Evolutionary conservation across 2,797 vertebrate species (phyloP), one percentile per base, ranked within the genome.

Genomic region (Lepus oiostolus): DNA sequence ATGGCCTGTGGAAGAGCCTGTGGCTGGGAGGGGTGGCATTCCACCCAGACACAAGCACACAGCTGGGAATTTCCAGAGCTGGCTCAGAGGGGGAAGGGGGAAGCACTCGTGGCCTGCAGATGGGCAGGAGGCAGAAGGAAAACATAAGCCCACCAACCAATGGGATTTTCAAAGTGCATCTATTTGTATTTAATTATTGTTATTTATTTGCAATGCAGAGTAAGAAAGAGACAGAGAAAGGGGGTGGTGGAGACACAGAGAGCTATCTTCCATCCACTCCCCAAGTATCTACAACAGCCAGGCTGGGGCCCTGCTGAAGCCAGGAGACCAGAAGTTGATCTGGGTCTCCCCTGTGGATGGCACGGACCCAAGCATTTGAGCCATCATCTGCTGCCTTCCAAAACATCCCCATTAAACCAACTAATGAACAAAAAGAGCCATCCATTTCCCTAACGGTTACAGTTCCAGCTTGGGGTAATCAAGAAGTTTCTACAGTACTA

Each of bases 1-100:
- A 74, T 50, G 72, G 95, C 63, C 68, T 92, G 84, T 17, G 35
- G 52, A 79, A 81, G 28, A 81, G 96, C 47, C 63, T 13, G 0
- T 0, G 68, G 68, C 71, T 50, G 90, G 63, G 42, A 85, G n/a
- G 7, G 79, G n/a, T 52, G 76, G 70, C 62, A 50, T 42, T 74
- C 84, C 68, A 67, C 17, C 81, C 85, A 74, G 74, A 52, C 60
- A 11, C 3, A 79, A 87, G 83, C n/a, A 30, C 0, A 10, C 90
- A 11, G 77, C 32, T 81, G 72, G 68, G 90, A 88, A 85, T 79
- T 85, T 42, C 67, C 30, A 32, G 35, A 60, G 10, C 30, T 81
- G 76, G 28, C 6, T 19, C 50, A 81, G 76, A 32, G 35, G 35
- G 35, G 35, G 35, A 1, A 4, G 35, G 35, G 35, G 35, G 35